A percentile compares a stretch with the other conserved stretches of the same genome.
Evolutionary conservation across 2,888 invertebrate genomes (phyloP).

Genomic region (Leptinotarsa haldemani): DNA sequence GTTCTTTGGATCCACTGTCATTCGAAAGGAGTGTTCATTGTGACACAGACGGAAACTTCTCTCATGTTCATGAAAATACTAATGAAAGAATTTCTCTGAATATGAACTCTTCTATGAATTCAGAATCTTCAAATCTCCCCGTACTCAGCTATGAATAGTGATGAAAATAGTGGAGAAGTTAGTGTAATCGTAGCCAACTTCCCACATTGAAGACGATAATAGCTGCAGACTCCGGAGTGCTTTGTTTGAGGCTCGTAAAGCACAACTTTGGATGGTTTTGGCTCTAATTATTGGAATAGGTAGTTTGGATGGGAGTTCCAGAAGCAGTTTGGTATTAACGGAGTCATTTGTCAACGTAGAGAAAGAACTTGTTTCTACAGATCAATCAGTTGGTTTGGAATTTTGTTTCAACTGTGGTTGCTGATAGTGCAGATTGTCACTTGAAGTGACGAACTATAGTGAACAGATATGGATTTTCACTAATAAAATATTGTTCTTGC

Average conservation of each 20-base stretch:
- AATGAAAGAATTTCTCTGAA: no score
- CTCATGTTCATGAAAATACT: no score
- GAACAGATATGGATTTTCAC: no score
- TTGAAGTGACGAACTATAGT: no score
- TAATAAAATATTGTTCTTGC: no score
- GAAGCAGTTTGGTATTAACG: conserved; percentile 2
- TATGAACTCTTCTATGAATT: no score
- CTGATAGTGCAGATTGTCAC: background rate
- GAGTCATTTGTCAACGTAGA: background rate
- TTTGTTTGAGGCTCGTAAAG: background rate
- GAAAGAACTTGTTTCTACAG: background rate
- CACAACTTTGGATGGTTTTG: conserved; percentile 10
- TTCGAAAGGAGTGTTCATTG: no score
- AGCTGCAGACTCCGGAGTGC: background rate
- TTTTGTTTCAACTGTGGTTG: background rate
- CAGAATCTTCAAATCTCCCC: no score
- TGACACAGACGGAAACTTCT: no score
- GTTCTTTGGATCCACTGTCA: no score
- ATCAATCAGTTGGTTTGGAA: background rate
- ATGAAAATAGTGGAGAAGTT: background rate
- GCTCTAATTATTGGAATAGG: conserved; percentile 15
- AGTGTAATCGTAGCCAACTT: background rate
- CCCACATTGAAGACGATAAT: conserved; percentile 4
- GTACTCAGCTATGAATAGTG: conserved; percentile 8
- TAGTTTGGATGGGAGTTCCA: conserved; percentile 9